Evolutionary conservation across 1,140 invertebrate genomes (phyloP).

Genomic region (Apocrypta bakeri): DNA sequence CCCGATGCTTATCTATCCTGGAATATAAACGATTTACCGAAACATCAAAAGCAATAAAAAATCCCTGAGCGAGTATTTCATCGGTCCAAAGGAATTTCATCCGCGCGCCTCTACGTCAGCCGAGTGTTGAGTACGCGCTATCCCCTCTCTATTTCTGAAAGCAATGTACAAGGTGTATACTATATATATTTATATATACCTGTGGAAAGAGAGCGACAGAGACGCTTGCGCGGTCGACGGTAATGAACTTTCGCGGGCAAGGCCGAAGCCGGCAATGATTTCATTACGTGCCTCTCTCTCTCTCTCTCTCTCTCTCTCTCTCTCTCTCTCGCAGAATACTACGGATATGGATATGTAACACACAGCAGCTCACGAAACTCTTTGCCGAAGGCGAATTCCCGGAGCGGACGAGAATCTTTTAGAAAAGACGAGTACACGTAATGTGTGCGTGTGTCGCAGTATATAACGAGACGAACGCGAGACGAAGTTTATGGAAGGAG

Average conservation of each 20-base stretch:
- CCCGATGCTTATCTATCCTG: background rate
- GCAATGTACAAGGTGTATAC: too few relatives aligned
- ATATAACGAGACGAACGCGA: background rate
- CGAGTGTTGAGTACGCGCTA: too few relatives aligned
- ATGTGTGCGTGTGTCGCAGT: background rate
- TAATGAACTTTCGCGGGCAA: slow-evolving; percentile 73
- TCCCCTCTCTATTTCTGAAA: too few relatives aligned
- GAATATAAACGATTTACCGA: background rate
- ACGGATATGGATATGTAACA: too few relatives aligned
- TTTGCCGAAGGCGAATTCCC: slow-evolving; percentile 11
- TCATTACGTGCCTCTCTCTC: slow-evolving; percentile 63
- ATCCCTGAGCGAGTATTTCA: too few relatives aligned
- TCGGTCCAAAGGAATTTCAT: too few relatives aligned
- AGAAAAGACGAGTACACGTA: background rate
- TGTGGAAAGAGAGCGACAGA: background rate
- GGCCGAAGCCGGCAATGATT: slow-evolving; percentile 67
- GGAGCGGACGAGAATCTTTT: background rate
- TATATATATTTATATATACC: too few relatives aligned
- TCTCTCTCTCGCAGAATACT: slow-evolving; percentile 54
- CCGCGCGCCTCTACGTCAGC: too few relatives aligned
- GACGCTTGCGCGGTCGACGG: slow-evolving; percentile 65
- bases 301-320: slow-evolving; percentile 53
- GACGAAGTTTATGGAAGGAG: background rate
- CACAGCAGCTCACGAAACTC: background rate
- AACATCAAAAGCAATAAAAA: background rate